Conservation (phyloP, 2,797 vertebrate species). For the Fratercula arctica region DNA sequence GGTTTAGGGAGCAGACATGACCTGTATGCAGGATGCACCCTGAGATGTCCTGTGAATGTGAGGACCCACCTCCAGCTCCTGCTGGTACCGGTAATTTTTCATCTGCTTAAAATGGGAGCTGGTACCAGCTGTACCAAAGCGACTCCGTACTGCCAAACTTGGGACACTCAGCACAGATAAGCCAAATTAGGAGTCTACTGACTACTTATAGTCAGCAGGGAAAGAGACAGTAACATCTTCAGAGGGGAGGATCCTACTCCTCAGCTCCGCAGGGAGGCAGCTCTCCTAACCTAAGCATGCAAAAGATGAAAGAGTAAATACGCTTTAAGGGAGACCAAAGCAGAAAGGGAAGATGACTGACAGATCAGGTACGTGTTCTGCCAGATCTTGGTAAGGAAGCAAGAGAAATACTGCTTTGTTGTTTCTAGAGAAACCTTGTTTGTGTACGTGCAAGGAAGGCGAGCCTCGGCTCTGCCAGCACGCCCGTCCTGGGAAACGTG, state of each 20-base stretch:
- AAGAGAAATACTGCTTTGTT: background rate
- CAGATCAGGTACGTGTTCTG: background rate
- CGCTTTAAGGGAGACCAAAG: background rate
- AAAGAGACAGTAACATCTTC: background rate
- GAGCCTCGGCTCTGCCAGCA: background rate
- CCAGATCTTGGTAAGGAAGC: background rate
- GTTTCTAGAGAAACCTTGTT: background rate
- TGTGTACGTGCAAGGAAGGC: fast-evolving
- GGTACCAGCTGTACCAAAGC: background rate
- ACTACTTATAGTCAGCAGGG: background rate
- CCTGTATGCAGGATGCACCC: background rate
- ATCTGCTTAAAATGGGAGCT: background rate
- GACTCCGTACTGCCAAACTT: background rate
- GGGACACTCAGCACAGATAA: background rate
- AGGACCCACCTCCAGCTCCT: background rate
- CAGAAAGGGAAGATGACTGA: background rate
- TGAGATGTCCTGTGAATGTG: fast-evolving
- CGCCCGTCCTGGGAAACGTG: fast-evolving
- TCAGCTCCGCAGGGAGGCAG: fast-evolving
- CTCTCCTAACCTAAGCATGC: background rate
- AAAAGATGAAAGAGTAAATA: background rate
- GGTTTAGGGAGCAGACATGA: too few species aligned
- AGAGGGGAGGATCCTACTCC: background rate
- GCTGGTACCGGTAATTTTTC: background rate
- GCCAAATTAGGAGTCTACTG: fast-evolving